Evolutionary conservation across 2,888 invertebrate species (phyloP).

Genomic region (Epinotia nisella): DNA sequence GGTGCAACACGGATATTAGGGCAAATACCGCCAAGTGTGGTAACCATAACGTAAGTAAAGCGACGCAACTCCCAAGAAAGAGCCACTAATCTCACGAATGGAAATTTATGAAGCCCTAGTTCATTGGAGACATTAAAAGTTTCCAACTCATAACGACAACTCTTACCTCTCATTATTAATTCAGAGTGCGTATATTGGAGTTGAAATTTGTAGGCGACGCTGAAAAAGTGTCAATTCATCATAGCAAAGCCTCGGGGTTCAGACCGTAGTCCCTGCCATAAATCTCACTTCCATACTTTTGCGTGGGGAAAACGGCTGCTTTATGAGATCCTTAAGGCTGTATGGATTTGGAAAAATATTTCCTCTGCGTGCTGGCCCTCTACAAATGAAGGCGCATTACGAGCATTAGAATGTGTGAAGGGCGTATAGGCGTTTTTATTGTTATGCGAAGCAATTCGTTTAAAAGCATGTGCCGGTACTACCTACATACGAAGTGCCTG

Average conservation of each 20-base stretch:
- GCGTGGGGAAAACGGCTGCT: conserved; percentile 83
- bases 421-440: conserved; percentile 81
- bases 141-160: conserved; percentile 75
- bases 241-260: conserved; percentile 81
- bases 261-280: conserved; percentile 81
- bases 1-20: too few relatives aligned
- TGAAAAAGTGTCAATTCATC: conserved; percentile 85
- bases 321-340: conserved; percentile 85
- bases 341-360: conserved; percentile 86
- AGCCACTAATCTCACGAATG: conserved; percentile 75
- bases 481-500: conserved; percentile 75
- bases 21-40: too few relatives aligned
- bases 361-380: conserved; percentile 82
- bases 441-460: conserved; percentile 84
- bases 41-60: conserved; percentile 57
- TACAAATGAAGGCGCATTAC: conserved; percentile 83
- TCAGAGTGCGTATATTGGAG: conserved; percentile 81
- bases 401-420: conserved; percentile 83
- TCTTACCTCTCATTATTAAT: conserved; percentile 80
- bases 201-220: conserved; percentile 81
- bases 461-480: conserved; percentile 81
- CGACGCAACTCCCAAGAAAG: conserved; percentile 69
- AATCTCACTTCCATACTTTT: conserved; percentile 85
- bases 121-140: conserved; percentile 83
- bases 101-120: conserved; percentile 76